Evolutionary conservation across 2,113 vertebrate species (phyloP).

Genomic region (Otolemur garnettii): DNA sequence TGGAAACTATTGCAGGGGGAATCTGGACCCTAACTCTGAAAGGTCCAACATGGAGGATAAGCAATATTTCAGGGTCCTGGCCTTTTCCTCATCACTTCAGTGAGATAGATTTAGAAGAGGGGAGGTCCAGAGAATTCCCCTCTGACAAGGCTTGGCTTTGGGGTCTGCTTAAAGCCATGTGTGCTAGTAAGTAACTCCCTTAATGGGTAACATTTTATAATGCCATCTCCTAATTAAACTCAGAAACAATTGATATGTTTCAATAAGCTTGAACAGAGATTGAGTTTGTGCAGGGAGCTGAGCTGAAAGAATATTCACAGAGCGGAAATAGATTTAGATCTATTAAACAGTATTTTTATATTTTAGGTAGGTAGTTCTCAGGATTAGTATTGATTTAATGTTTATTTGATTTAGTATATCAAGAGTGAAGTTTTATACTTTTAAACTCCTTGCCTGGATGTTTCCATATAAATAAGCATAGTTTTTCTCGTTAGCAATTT

Average conservation of each 20-base stretch:
- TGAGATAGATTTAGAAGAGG: background rate
- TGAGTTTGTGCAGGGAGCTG: background rate
- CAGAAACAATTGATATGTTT: background rate
- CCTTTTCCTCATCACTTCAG: background rate
- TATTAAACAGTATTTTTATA: background rate
- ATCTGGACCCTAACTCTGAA: background rate
- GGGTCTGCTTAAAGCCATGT: background rate
- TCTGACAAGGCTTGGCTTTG: background rate
- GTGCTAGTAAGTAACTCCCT: background rate
- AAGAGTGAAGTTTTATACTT: background rate
- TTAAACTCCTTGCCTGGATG: background rate
- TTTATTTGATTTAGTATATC: slow-evolving; percentile 30
- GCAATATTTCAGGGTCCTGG: background rate
- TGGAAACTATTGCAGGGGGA: background rate
- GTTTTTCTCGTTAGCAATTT: slow-evolving; percentile 31
- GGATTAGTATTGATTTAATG: background rate
- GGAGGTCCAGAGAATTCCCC: background rate
- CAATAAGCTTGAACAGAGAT: background rate
- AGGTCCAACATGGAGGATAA: background rate
- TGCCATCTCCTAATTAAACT: background rate
- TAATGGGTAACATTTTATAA: background rate
- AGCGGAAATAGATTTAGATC: background rate
- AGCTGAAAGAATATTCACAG: background rate
- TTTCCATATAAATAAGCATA: background rate
- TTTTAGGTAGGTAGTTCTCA: slow-evolving; percentile 9